Base-by-base conservation (phyloP, 2,888 invertebrate species). In the Lordiphosa fenestrarum region DNA sequence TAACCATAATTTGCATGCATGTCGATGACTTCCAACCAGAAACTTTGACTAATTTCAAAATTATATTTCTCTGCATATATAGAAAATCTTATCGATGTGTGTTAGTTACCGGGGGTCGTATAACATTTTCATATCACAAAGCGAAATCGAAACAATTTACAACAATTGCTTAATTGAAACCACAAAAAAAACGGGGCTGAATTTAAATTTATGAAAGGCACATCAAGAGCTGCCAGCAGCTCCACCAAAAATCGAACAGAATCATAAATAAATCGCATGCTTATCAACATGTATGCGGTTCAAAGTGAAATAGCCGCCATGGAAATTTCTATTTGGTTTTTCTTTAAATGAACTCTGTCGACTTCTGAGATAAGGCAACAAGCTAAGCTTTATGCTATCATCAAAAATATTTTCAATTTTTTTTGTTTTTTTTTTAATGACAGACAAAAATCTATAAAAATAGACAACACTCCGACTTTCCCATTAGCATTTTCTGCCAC, bases 221-320 rank as follows among this genome's bases (percentile, higher is more conserved):
- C 40, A 13, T 37, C 49, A 50, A 35, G 37, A 39, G 39, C 47
- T 21, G 51, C 40, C 19, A 25, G 25, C 59, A 68, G 53, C 63
- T 25, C 56, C 7, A 25, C 25, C 3, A 46, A 48, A 77, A 77
- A 74, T 72, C 70, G 72, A 66, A 75, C 49, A 37, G 66, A 78
- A 82, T 82, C 78, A 82, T 80, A 80, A 80, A 80, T 80, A 80
- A 78, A 80, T 80, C 78, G 78, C 54, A 59, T 57, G 81, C 78
- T 80, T 80, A 80, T 80, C 78, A 63, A 54, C 63, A 52, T 55
- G 61, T 62, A 51, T 50, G 44, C 46, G 53, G 51, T 61, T 78
- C 78, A 78, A 78, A 78, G 82, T 48, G 64, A 65, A 76, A 77
- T 66, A 25, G 71, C 82, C 78, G 82, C 66, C 49, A 33, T 23